Evolutionary conservation across 2,113 vertebrate species (phyloP).

Genomic region (Tiliqua scincoides): DNA sequence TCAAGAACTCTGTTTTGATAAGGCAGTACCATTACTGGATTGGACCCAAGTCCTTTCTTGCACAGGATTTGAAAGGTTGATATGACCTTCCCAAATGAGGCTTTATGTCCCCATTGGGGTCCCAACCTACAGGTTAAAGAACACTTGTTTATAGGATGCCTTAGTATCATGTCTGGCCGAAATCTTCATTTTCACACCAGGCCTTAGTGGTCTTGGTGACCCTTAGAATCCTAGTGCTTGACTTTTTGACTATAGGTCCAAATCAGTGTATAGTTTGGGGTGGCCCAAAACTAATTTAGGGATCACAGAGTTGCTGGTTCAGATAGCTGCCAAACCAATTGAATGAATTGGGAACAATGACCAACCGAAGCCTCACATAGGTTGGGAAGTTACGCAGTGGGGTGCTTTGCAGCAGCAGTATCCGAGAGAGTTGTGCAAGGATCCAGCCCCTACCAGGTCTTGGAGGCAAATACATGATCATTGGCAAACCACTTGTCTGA

Average conservation of each 20-base stretch:
- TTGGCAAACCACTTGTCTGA: background rate
- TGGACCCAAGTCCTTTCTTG: too few species aligned
- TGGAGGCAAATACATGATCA: too few species aligned
- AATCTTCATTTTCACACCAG: too few species aligned
- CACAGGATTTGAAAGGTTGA: too few species aligned
- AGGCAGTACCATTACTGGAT: too few species aligned
- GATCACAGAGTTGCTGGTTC: background rate
- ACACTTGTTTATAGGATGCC: too few species aligned
- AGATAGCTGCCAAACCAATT: background rate
- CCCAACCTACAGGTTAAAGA: too few species aligned
- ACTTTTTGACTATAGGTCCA: background rate
- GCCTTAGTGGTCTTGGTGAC: background rate
- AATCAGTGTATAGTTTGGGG: background rate
- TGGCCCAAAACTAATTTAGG: background rate
- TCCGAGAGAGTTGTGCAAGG: background rate
- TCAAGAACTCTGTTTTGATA: too few species aligned
- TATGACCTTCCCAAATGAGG: too few species aligned
- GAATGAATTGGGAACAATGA: background rate
- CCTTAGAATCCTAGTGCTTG: background rate
- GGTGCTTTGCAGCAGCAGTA: background rate
- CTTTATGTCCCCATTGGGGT: too few species aligned
- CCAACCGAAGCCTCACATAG: background rate
- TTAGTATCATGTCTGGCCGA: background rate
- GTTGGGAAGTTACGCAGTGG: background rate
- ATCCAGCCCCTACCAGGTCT: background rate